Conservation (phyloP, 2,888 invertebrate genomes). For the Metacarcinus magister region DNA sequence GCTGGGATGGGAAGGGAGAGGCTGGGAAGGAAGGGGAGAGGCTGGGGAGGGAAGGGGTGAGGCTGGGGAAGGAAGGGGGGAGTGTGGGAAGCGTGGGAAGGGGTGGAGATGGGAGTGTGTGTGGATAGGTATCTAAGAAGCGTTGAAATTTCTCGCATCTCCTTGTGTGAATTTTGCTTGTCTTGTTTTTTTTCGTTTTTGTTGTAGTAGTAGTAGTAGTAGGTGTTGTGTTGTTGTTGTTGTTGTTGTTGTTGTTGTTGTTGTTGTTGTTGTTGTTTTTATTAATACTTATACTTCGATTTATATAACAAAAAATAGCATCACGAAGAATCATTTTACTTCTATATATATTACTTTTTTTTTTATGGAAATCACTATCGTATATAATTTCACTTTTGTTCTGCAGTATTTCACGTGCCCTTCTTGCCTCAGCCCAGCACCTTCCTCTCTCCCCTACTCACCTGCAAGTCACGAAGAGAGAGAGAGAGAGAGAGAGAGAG, state of each 20-base stretch:
- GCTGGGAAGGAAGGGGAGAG: too few relatives aligned
- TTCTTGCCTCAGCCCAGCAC: neutral
- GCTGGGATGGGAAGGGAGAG: neutral
- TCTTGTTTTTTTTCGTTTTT: neutral
- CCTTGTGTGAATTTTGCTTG: neutral
- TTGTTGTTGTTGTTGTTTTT: too few relatives aligned
- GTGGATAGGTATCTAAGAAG: neutral
- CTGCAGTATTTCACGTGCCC: neutral
- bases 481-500: conserved; percentile 44
- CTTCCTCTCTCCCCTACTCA: neutral
- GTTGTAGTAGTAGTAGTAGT: too few relatives aligned
- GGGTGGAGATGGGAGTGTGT: neutral
- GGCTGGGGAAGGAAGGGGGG: neutral
- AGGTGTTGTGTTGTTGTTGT: too few relatives aligned
- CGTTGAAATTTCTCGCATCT: neutral
- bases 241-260: too few relatives aligned
- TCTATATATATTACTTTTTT: neutral
- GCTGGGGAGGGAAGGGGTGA: neutral
- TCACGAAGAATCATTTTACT: too few relatives aligned
- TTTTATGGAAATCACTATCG: neutral
- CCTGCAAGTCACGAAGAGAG: neutral
- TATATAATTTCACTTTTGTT: neutral
- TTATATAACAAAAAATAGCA: too few relatives aligned
- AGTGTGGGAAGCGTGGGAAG: neutral
- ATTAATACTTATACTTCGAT: too few relatives aligned